A percentile compares a stretch with the other conserved stretches of the same genome.
These are phyloP conservation scores for Charina bottae DNA, from an alignment of 2,113 vertebrate genomes.

Conservation along the genomic window DNA sequence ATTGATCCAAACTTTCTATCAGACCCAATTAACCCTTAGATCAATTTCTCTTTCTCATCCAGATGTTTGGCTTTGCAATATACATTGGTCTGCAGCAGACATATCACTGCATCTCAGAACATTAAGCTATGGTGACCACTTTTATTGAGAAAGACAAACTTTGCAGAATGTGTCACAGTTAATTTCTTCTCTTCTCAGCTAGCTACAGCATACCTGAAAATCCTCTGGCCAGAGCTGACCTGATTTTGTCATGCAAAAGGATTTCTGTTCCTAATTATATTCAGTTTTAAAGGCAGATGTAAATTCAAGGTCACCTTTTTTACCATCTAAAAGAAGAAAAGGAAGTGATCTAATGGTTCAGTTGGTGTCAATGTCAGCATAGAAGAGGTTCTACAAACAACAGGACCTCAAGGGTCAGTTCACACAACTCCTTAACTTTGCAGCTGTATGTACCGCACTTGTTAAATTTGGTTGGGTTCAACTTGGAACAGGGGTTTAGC, in stretches of 20 bases:
- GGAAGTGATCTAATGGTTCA: conserved; percentile 23
- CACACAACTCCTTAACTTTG: not conserved
- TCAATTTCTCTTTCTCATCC: conserved; percentile 29
- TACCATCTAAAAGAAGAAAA: conserved; percentile 16
- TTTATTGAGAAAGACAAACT: conserved; percentile 65
- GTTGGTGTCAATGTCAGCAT: conserved; percentile 26
- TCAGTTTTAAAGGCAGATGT: conserved; percentile 28
- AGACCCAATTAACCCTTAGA: not conserved
- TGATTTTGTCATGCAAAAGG: conserved; percentile 48
- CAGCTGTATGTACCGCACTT: not conserved
- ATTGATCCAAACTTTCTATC: not conserved
- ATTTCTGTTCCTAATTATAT: conserved; percentile 52
- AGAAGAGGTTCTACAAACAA: not conserved
- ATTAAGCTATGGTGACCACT: conserved; percentile 38
- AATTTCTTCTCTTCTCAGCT: conserved; percentile 59
- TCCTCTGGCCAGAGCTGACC: conserved; percentile 60
- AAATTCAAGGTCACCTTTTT: conserved; percentile 12
- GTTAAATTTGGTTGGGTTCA: not conserved
- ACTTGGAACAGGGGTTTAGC: not conserved
- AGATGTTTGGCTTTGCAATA: conserved; percentile 27
- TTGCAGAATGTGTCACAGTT: conserved; percentile 61
- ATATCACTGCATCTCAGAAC: conserved; percentile 48
- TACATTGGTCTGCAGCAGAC: conserved; percentile 33
- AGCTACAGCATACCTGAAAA: conserved; percentile 62
- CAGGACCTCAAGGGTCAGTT: not conserved